Percentiles rank a stretch among this genome's conserved stretches.
Evolutionary conservation across 1,140 invertebrate species (phyloP).

Genomic region (Lepidurus arcticus): DNA sequence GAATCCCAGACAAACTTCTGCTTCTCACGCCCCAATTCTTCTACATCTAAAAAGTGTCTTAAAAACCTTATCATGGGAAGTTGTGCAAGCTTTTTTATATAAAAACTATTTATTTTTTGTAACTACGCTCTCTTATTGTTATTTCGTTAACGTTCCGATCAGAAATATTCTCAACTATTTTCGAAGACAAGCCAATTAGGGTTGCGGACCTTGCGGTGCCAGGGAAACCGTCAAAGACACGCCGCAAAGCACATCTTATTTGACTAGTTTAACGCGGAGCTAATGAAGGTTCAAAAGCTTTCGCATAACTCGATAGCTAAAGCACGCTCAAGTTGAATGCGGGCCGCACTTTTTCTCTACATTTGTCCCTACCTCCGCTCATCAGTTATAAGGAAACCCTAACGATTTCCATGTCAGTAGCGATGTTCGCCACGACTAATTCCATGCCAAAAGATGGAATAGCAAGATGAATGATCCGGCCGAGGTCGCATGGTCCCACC

Average conservation of each 20-base stretch:
- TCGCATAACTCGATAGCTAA: background rate
- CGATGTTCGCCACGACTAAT: background rate
- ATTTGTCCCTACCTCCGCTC: background rate
- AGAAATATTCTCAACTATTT: background rate
- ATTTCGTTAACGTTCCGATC: no score
- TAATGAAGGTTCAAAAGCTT: background rate
- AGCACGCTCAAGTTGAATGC: background rate
- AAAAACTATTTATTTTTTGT: no score
- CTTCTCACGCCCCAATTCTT: background rate
- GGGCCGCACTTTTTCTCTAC: background rate
- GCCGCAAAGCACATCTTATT: background rate
- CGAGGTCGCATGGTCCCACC: background rate
- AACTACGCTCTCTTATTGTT: no score
- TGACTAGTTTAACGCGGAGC: background rate
- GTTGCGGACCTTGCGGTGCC: background rate
- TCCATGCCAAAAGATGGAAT: background rate
- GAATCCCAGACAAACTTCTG: background rate
- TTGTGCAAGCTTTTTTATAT: no score
- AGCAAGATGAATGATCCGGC: slow-evolving; percentile 3
- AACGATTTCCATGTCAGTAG: background rate
- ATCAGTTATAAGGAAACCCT: background rate
- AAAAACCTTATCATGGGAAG: no score
- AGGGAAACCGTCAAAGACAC: background rate
- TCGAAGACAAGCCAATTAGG: background rate
- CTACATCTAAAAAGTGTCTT: background rate